Percentiles rank a stretch among this genome's conserved stretches.
These are phyloP conservation scores for Mesoclemmys tuberculata DNA, from an alignment of 2,113 vertebrate genomes.

Conservation along the genomic window DNA sequence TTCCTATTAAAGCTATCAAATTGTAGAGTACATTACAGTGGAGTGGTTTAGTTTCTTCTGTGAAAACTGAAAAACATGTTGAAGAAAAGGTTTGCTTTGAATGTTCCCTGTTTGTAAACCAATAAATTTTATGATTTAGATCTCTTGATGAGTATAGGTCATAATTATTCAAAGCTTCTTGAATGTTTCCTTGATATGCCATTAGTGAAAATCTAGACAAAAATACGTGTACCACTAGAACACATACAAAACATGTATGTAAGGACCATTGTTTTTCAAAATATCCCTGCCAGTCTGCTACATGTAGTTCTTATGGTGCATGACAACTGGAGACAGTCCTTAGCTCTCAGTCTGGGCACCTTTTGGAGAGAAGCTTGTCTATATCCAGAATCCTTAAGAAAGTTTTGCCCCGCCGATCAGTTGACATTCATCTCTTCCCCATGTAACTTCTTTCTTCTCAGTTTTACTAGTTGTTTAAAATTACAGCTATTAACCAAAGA, in stretches of 20 bases:
- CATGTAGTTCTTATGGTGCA: not conserved
- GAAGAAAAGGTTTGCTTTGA: conserved; percentile 37
- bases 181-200: not conserved
- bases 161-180: not conserved
- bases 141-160: not conserved
- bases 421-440: not conserved
- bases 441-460: not conserved
- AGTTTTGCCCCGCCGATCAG: not conserved
- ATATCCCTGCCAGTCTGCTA: not conserved
- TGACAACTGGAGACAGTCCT: not conserved
- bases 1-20: conserved; percentile 10
- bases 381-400: not conserved
- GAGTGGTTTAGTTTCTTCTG: conserved; percentile 7
- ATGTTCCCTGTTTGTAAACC: not conserved
- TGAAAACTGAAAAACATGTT: not conserved
- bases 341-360: not conserved
- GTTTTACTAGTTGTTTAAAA: not conserved
- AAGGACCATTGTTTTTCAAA: not conserved
- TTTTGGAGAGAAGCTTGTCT: not conserved
- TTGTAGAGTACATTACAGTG: conserved; percentile 35
- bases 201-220: not conserved
- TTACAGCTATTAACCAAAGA: not conserved
- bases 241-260: not conserved
- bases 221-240: not conserved
- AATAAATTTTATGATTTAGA: not conserved